phyloP scores from a whole-genome alignment of 2,113 vertebrate species.

The Crotalus helleri region DNA sequence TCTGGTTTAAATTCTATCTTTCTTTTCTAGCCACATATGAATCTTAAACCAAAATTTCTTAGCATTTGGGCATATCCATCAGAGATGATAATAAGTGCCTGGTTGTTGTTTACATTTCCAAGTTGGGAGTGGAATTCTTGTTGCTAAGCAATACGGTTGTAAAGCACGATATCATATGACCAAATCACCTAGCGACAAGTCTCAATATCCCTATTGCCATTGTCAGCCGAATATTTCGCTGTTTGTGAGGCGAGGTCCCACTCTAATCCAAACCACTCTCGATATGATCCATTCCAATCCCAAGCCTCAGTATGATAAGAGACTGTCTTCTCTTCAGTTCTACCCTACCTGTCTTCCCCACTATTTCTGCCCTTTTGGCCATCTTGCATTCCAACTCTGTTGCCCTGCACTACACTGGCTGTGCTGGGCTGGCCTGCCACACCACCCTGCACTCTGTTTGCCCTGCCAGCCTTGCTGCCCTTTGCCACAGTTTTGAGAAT shows the following conservation, averaged over 20 bases:
- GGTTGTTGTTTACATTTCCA: no score
- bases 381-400: background rate
- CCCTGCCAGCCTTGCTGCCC: background rate
- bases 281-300: background rate
- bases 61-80: no score
- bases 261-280: background rate
- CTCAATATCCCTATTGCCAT: background rate
- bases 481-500: background rate
- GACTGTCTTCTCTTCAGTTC: background rate
- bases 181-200: background rate
- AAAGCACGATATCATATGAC: background rate
- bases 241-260: background rate
- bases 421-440: background rate
- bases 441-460: background rate
- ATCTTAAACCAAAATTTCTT: no score
- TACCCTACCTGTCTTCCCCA: background rate
- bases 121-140: background rate
- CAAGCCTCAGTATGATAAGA: background rate
- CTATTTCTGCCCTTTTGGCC: background rate
- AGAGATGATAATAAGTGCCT: no score
- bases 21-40: no score
- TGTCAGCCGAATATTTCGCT: background rate
- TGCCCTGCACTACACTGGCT: background rate
- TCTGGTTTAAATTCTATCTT: no score
- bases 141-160: background rate